Conservation (phyloP, 2,113 vertebrate genomes). For the Aldabrachelys gigantea region DNA sequence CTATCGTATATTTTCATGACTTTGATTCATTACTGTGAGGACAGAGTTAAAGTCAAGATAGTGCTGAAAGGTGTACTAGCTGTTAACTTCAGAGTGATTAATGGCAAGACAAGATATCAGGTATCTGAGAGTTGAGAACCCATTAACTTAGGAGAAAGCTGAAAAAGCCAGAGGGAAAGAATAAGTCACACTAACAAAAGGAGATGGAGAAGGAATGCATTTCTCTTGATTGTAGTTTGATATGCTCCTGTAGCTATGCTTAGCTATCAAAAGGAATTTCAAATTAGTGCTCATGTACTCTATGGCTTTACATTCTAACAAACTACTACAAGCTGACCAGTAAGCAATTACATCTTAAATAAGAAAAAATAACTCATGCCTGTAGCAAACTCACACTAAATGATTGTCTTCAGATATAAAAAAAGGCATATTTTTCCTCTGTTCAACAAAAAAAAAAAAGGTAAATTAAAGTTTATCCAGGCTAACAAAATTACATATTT, state of each 20-base stretch:
- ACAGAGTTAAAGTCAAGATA: slow-evolving; percentile 72
- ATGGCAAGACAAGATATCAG: slow-evolving; percentile 83
- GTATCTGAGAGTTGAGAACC: slow-evolving; percentile 71
- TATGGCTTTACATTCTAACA: slow-evolving; percentile 2
- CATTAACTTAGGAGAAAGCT: slow-evolving; percentile 74
- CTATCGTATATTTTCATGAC: slow-evolving; percentile 57
- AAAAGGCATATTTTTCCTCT: neutral
- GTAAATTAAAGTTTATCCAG: neutral
- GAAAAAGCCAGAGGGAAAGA: slow-evolving; percentile 78
- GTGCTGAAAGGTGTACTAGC: slow-evolving; percentile 74
- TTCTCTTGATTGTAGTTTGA: slow-evolving; percentile 50
- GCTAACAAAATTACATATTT: neutral
- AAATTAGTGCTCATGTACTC: neutral
- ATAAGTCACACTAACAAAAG: slow-evolving; percentile 72
- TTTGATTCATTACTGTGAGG: slow-evolving; percentile 73
- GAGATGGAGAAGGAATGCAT: slow-evolving; percentile 33
- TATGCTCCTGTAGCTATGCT: slow-evolving; percentile 35
- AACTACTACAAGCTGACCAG: neutral
- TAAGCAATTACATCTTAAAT: neutral
- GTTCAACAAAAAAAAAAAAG: neutral
- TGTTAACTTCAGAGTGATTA: slow-evolving; percentile 91
- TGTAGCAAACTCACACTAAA: slow-evolving; percentile 6
- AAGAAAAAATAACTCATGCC: neutral
- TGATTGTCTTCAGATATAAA: neutral
- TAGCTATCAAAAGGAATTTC: slow-evolving; percentile 39